Conservation (phyloP, 2,888 invertebrate genomes). For the Nephrotoma appendiculata region DNA sequence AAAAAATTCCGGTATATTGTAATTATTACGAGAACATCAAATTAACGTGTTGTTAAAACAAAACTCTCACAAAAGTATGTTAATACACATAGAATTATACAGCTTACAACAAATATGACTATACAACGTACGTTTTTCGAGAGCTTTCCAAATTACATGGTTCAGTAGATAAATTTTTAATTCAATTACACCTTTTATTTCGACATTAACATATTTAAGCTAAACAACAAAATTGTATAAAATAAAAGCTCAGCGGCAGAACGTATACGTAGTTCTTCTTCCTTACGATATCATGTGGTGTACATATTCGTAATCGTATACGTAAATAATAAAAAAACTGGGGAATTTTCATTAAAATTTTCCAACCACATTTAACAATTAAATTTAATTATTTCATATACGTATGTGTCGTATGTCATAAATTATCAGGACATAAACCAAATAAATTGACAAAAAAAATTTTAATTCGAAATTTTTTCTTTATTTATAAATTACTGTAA, state of each 20-base stretch:
- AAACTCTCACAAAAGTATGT: not conserved
- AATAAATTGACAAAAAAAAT: not conserved
- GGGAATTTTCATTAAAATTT: not conserved
- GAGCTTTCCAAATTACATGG: not conserved
- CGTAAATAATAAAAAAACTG: not conserved
- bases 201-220: not conserved
- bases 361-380: not conserved
- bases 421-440: not conserved
- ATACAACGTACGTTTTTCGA: not conserved
- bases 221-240: not conserved
- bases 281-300: not conserved
- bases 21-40: not conserved
- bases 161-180: not conserved
- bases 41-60: not conserved
- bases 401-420: not conserved
- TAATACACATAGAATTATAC: not conserved
- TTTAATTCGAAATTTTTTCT: not conserved
- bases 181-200: not conserved
- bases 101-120: not conserved
- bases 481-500: not conserved
- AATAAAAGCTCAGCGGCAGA: not conserved
- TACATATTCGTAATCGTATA: not conserved
- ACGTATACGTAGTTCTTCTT: not conserved
- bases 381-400: not conserved
- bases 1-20: not conserved